Conservation (phyloP, 2,113 vertebrate species). For the Cathartes aura region DNA sequence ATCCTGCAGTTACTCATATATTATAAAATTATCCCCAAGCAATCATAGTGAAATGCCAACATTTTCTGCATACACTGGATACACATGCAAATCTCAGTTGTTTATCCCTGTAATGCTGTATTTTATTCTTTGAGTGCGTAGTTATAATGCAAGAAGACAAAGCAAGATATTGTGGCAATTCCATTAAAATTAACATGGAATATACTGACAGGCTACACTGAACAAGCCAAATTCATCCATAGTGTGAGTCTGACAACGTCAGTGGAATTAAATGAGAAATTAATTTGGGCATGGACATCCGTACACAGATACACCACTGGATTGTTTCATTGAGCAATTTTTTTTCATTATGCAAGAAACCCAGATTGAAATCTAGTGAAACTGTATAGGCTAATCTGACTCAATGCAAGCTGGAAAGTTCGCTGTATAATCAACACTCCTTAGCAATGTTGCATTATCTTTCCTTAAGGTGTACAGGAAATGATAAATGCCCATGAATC, state of each 20-base stretch:
- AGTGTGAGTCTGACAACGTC: neutral
- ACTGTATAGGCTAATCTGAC: neutral
- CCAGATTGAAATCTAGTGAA: neutral
- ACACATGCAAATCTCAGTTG: neutral
- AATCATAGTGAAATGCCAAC: neutral
- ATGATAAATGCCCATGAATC: neutral
- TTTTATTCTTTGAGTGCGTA: neutral
- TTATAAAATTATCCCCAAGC: neutral
- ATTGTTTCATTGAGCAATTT: neutral
- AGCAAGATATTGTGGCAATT: neutral
- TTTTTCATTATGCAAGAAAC: constrained; percentile 1
- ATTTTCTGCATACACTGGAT: neutral
- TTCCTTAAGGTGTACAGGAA: constrained; percentile 3
- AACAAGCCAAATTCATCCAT: neutral
- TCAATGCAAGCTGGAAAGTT: neutral
- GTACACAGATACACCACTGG: neutral
- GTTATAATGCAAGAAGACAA: neutral
- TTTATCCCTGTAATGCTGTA: neutral
- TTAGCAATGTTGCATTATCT: neutral
- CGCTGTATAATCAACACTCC: neutral
- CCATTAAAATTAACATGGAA: neutral
- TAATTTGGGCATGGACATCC: neutral
- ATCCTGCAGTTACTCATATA: neutral
- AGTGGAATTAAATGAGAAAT: neutral
- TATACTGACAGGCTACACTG: neutral